A percentile compares a stretch with the other conserved stretches of the same genome.
phyloP scores from a whole-genome alignment of 2,888 invertebrate genomes.

The Blastobasis adustella region DNA sequence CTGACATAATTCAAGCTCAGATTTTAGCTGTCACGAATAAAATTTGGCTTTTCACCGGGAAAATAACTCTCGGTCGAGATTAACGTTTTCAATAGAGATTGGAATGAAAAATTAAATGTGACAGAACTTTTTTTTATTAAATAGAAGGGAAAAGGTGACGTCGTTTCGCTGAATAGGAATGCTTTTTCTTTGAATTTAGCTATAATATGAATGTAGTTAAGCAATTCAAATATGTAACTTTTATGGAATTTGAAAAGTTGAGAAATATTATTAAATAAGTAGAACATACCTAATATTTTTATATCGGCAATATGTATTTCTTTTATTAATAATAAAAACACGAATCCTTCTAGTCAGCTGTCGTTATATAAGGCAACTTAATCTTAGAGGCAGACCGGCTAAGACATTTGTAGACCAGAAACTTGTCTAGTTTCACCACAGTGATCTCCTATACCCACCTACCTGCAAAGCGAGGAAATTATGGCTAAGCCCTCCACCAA shows the following conservation, averaged over 20 bases:
- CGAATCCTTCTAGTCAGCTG: too few species aligned
- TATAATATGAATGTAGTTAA: neutral
- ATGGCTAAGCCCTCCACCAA: too few species aligned
- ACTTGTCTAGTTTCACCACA: too few species aligned
- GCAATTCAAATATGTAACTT: neutral
- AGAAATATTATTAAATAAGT: too few species aligned
- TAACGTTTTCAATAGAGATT: slow-evolving; percentile 2
- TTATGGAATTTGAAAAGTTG: neutral
- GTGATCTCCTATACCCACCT: too few species aligned
- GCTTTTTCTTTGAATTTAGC: neutral
- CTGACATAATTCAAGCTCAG: slow-evolving; percentile 1
- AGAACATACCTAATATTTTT: too few species aligned
- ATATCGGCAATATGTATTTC: too few species aligned
- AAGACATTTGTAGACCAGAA: too few species aligned
- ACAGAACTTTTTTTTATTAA: neutral
- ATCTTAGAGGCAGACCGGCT: too few species aligned
- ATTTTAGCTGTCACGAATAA: neutral
- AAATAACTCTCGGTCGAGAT: slow-evolving; percentile 5
- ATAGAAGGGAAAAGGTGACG: neutral
- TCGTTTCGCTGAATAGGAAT: neutral
- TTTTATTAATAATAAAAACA: too few species aligned
- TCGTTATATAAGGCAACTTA: too few species aligned
- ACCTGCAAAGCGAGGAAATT: too few species aligned
- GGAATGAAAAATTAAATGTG: neutral
- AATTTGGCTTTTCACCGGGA: slow-evolving; percentile 8